phyloP scores from a whole-genome alignment of 2,888 invertebrate species.

The Megaustenia siamemsis region DNA sequence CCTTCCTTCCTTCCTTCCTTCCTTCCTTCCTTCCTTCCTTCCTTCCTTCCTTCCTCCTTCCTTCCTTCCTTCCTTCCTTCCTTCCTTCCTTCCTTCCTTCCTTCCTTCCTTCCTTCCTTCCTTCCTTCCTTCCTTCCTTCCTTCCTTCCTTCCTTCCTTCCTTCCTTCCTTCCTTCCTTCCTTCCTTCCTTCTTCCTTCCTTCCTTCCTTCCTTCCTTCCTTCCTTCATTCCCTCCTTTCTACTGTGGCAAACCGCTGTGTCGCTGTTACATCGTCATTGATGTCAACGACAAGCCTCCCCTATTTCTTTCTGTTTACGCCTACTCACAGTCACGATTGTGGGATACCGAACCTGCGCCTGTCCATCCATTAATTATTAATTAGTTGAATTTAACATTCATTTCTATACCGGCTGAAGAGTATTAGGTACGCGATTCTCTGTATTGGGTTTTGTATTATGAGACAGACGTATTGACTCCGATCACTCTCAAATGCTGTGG shows the following conservation, averaged over 20 bases:
- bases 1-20: too few species aligned
- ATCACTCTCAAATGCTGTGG: too few species aligned
- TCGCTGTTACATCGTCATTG: background rate
- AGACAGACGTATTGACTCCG: too few species aligned
- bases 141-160: background rate
- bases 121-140: background rate
- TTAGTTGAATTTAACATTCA: too few species aligned
- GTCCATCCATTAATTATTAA: too few species aligned
- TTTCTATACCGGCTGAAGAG: too few species aligned
- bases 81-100: background rate
- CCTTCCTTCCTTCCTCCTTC: background rate
- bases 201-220: background rate
- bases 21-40: background rate
- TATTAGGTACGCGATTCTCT: too few species aligned
- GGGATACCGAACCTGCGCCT: too few species aligned
- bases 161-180: background rate
- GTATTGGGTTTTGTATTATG: too few species aligned
- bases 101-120: background rate
- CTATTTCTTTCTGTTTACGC: too few species aligned
- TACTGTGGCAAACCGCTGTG: too few species aligned
- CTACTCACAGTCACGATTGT: too few species aligned
- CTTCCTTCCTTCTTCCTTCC: conserved; percentile 4
- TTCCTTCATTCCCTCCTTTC: background rate
- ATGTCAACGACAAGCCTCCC: background rate
- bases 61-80: background rate